phyloP scores from a whole-genome alignment of 1,140 invertebrate species.

The Brachionus rubens region DNA sequence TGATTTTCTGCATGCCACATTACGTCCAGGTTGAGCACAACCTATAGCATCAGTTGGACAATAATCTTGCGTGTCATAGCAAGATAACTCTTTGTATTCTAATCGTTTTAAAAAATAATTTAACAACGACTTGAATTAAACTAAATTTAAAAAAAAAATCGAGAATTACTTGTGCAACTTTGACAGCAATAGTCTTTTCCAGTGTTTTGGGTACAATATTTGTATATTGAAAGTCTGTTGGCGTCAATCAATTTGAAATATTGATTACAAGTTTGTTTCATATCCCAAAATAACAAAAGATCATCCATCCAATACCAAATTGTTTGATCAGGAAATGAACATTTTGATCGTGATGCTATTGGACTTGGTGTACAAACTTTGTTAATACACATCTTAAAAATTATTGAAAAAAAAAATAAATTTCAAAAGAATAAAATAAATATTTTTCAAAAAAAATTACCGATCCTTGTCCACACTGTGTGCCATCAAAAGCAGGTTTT shows the following conservation, averaged over 20 bases:
- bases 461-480: background rate
- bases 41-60: background rate
- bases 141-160: too few relatives aligned
- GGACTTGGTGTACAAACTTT: background rate
- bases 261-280: background rate
- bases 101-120: too few relatives aligned
- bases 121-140: too few relatives aligned
- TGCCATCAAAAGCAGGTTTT: background rate
- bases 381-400: slow-evolving; percentile 19
- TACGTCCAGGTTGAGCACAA: background rate
- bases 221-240: background rate
- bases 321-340: background rate
- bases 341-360: background rate
- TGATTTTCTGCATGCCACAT: background rate
- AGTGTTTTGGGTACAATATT: background rate
- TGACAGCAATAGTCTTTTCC: background rate
- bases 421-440: background rate
- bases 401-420: background rate
- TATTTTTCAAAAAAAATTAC: background rate
- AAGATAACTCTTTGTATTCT: too few relatives aligned
- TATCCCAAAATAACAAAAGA: background rate
- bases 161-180: background rate
- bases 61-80: background rate
- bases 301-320: slow-evolving; percentile 24
- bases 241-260: background rate